phyloP scores from a whole-genome alignment of 2,888 invertebrate genomes.

The Leptopilina drosophilae region DNA sequence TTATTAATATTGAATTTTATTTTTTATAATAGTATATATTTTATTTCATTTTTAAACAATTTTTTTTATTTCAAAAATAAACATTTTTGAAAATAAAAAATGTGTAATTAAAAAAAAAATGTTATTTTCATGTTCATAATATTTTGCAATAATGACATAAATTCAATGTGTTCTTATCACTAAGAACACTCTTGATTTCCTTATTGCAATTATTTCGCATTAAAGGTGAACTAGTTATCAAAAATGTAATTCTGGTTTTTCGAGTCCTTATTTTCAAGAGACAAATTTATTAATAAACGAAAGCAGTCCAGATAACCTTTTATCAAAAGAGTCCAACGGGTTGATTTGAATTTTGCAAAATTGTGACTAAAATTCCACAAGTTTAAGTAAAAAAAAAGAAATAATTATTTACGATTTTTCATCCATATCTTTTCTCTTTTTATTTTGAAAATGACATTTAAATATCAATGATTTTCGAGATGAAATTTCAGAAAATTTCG shows the following conservation, averaged over 20 bases:
- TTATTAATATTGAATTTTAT: too few species aligned
- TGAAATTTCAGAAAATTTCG: not conserved
- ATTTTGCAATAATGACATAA: too few species aligned
- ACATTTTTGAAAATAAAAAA: not conserved
- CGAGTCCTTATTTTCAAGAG: not conserved
- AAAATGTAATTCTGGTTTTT: slow-evolving; percentile 15
- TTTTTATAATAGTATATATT: too few species aligned
- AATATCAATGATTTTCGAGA: not conserved
- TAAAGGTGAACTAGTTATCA: slow-evolving; percentile 17
- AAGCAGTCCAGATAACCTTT: slow-evolving; percentile 17
- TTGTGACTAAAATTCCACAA: not conserved
- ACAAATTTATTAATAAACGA: not conserved
- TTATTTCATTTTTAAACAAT: too few species aligned
- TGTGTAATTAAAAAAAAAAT: too few species aligned
- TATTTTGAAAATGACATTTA: not conserved
- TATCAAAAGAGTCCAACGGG: not conserved
- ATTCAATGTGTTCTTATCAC: not conserved
- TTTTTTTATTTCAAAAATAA: not conserved
- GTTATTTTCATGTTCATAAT: too few species aligned
- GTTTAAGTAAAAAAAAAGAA: not conserved
- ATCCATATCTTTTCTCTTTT: not conserved
- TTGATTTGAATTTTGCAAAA: not conserved
- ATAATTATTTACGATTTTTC: not conserved
- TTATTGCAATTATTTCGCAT: not conserved
- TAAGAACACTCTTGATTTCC: not conserved